Conservation (phyloP, 92 coral and sea anemone genomes). For the Phymanthus crucifer region DNA sequence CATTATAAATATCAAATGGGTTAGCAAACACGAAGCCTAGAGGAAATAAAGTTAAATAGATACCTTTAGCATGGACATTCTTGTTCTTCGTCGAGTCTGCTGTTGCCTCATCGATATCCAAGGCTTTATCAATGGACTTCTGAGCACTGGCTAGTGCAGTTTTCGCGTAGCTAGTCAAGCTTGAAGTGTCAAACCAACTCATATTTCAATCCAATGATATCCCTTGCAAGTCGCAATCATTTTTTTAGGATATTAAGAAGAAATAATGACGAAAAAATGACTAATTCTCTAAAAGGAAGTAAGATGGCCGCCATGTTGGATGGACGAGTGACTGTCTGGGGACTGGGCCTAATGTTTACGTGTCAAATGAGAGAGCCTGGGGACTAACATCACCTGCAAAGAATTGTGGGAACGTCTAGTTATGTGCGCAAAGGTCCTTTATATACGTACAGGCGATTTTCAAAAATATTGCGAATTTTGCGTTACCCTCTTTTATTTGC, state of each 20-base stretch:
- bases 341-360: conserved; percentile 44
- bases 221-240: neutral
- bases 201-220: conserved; percentile 20
- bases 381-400: neutral
- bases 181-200: conserved; percentile 94
- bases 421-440: no score
- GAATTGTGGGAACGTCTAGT: conserved; percentile 1
- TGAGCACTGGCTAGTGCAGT: conserved; percentile 85
- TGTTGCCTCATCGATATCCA: conserved; percentile 78
- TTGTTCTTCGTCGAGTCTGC: neutral
- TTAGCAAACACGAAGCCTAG: no score
- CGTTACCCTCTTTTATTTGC: no score
- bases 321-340: conserved; percentile 1
- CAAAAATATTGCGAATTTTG: no score
- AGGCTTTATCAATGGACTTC: conserved; percentile 90
- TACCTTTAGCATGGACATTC: neutral
- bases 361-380: conserved; percentile 33
- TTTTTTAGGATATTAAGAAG: conserved; percentile 16
- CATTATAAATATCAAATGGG: neutral
- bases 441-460: no score
- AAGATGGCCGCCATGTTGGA: conserved; percentile 58
- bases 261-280: neutral
- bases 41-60: no score
- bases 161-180: conserved; percentile 79
- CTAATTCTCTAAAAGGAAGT: neutral